phyloP scores from a whole-genome alignment of 2,113 vertebrate genomes.

The Mustela nigripes region DNA sequence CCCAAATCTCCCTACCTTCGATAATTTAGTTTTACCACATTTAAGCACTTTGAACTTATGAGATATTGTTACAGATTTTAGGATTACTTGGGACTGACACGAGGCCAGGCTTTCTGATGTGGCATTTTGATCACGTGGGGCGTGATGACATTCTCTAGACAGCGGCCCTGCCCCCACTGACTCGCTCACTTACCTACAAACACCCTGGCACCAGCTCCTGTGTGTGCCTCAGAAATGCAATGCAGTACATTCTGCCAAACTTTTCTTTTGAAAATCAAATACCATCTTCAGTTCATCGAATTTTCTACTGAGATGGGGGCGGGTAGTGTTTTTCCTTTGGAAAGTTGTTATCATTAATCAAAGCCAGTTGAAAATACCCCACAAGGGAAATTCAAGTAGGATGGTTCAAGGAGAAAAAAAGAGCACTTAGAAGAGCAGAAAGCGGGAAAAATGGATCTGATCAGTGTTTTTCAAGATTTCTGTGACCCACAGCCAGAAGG shows the following conservation, averaged over 20 bases:
- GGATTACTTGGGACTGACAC: neutral
- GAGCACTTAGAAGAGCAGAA: constrained; percentile 71
- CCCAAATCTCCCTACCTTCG: neutral
- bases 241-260: constrained; percentile 84
- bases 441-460: constrained; percentile 73
- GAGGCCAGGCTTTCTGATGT: neutral
- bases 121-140: neutral
- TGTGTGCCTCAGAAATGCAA: constrained; percentile 91
- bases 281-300: constrained; percentile 78
- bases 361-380: constrained; percentile 75
- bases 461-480: constrained; percentile 45
- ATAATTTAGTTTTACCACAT: neutral
- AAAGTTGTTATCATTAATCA: constrained; percentile 83
- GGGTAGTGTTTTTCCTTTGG: constrained; percentile 45
- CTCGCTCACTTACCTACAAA: constrained; percentile 86
- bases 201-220: constrained; percentile 84
- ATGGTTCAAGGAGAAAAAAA: constrained; percentile 58
- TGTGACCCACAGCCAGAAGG: neutral
- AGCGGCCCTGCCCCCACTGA: neutral
- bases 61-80: neutral
- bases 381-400: constrained; percentile 68
- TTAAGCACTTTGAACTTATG: neutral
- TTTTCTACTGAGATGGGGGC: constrained; percentile 67
- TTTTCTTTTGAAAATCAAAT: constrained; percentile 82
- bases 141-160: rapidly evolving